Evolutionary conservation across 2,113 vertebrate genomes (phyloP).

Genomic region (Xenotilapia flavipinnis): DNA sequence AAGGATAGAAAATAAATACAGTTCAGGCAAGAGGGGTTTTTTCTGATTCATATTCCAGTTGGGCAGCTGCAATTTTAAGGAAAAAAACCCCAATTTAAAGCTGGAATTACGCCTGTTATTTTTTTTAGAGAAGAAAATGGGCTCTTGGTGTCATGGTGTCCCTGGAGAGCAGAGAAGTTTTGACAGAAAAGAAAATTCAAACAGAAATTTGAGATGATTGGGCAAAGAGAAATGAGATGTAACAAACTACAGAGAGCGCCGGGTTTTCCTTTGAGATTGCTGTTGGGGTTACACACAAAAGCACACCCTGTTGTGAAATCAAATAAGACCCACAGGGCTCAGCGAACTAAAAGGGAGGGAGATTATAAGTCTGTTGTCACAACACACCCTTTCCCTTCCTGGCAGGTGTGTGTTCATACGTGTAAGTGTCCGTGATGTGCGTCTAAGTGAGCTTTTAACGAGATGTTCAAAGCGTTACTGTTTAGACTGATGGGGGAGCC

Average conservation of each 20-base stretch:
- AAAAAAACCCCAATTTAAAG: background rate
- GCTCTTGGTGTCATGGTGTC: background rate
- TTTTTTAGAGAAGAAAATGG: conserved; percentile 2
- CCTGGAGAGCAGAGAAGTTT: background rate
- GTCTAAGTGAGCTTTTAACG: conserved; percentile 18
- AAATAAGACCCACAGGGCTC: conserved; percentile 41
- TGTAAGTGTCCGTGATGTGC: conserved; percentile 18
- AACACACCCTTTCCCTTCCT: conserved; percentile 51
- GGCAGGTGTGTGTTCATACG: conserved; percentile 14
- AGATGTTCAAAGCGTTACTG: conserved; percentile 34
- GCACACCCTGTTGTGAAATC: conserved; percentile 45
- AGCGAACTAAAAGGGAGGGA: conserved; percentile 8
- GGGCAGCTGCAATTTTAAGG: background rate
- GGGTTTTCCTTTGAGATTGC: background rate
- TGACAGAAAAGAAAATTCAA: background rate
- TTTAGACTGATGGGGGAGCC: conserved; percentile 27
- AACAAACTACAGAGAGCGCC: background rate
- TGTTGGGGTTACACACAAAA: conserved; percentile 2
- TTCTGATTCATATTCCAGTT: conserved; percentile 5
- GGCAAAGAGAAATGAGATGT: background rate
- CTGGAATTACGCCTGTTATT: background rate
- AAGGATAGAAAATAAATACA: background rate
- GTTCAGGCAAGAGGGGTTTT: background rate
- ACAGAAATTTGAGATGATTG: background rate
- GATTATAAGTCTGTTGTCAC: conserved; percentile 38